phyloP scores from a whole-genome alignment of 2,888 invertebrate genomes.

The Saturnia pavonia region DNA sequence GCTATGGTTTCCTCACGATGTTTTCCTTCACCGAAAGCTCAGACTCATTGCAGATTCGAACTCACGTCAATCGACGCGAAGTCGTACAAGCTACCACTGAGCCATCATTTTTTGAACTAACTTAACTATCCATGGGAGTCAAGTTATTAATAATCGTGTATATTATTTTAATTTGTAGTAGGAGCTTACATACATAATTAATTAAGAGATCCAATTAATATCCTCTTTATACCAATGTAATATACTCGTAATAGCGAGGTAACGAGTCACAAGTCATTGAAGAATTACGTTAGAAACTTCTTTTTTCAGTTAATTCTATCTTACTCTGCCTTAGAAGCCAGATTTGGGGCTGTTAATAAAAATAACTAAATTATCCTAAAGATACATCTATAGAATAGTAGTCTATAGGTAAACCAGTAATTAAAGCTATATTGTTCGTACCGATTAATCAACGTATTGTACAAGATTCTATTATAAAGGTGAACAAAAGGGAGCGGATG shows the following conservation, averaged over 20 bases:
- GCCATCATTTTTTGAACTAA: no score
- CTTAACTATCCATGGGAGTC: no score
- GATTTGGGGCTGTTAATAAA: not conserved
- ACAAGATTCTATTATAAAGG: conserved; percentile 35
- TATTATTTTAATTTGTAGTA: not conserved
- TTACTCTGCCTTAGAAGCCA: not conserved
- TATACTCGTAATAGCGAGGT: not conserved
- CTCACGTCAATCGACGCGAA: no score
- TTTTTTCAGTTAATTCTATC: not conserved
- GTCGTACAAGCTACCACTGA: no score
- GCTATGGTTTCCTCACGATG: no score
- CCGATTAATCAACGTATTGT: conserved; percentile 34
- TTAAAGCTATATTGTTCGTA: conserved; percentile 28
- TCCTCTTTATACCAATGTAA: not conserved
- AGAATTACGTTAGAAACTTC: not conserved
- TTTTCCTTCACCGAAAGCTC: no score
- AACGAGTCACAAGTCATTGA: not conserved
- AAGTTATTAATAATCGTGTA: no score
- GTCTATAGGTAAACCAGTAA: not conserved
- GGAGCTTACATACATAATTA: not conserved
- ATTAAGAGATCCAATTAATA: not conserved
- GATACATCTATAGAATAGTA: not conserved
- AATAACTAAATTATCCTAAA: not conserved
- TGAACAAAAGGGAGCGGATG: conserved; percentile 40
- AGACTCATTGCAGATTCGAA: no score